Base-by-base conservation (phyloP, 2,888 invertebrate species). In the Hemithea aestivaria region DNA sequence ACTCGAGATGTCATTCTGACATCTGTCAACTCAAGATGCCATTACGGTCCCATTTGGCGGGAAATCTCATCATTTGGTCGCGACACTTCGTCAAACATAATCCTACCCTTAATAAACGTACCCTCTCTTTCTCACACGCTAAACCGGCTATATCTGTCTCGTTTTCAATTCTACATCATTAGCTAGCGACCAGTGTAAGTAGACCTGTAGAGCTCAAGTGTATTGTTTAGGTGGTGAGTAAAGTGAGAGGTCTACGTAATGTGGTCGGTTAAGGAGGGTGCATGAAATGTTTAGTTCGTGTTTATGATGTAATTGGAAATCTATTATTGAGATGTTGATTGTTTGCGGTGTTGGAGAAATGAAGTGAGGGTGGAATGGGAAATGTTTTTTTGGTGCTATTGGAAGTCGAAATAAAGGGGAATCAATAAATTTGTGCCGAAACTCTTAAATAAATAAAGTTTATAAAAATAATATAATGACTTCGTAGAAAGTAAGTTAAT, bases 1-100 rank as follows among this genome's bases (percentile, higher is more conserved):
- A 62, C 55, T 56, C 43, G 36, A 39, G 43, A 41, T 35, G 39
- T 37, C 43, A 22, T 42, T 38, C 24, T 65, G 73, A 72, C 79
- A 79, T 72, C 78, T 79, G 79, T 78, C 79, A 78, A 55, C 57
- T 69, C 77, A 80, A 80, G 74, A 74, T 71, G 61, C 60, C 73
- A 74, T 75, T 73, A 74, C 59, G 51, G 61, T 50, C 63, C 62
- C 48, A 63, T 65, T 67, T 58, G 52, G 45, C 56, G 59, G 56
- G 62, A 63, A 52, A 62, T 63, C 62, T 56, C 58, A 56, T 58
- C 65, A 60, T 63, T 56, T 73, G 72, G 50, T 59, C 54, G 50
- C 62, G 74, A 73, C 73, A 65, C 58, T 42, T 59, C 71, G 63
- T 65, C 69, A 66, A 51, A 40, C 49, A 51, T 72, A 73, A 72